Percentiles rank a stretch among this genome's conserved stretches.
phyloP scores from a whole-genome alignment of 2,113 vertebrate genomes.

The Takifugu flavidus region DNA sequence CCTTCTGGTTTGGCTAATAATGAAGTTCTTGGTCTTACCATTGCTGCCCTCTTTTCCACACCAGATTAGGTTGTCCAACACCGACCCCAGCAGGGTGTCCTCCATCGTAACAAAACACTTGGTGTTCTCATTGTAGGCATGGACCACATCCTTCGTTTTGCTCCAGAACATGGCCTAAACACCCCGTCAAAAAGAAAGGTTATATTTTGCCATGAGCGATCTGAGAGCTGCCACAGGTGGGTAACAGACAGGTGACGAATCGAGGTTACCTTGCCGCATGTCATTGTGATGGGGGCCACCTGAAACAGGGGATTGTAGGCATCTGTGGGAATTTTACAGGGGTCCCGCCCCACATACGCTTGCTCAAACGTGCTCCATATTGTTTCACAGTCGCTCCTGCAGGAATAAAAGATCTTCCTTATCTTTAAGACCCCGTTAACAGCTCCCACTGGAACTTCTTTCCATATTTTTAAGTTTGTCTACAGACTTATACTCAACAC shows the following conservation, averaged over 20 bases:
- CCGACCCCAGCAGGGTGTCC: conserved; percentile 79
- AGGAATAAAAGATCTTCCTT: not conserved
- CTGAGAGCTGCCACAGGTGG: not conserved
- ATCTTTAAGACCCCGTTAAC: not conserved
- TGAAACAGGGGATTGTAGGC: conserved; percentile 56
- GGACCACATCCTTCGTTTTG: conserved; percentile 73
- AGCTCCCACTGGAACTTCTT: too few relatives aligned
- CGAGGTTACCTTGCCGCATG: conserved; percentile 63
- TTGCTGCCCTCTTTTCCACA: conserved; percentile 77
- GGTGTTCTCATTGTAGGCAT: conserved; percentile 49
- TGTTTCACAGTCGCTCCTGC: conserved; percentile 42
- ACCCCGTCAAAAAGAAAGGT: not conserved
- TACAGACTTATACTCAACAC: too few relatives aligned
- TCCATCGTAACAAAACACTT: conserved; percentile 78
- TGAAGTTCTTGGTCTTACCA: conserved; percentile 31
- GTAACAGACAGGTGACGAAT: not conserved
- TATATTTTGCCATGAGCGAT: not conserved
- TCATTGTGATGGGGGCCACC: not conserved
- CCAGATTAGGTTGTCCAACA: conserved; percentile 78
- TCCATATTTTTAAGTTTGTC: too few relatives aligned
- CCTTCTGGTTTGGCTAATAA: too few relatives aligned
- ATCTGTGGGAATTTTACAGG: conserved; percentile 50
- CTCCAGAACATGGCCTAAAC: conserved; percentile 82
- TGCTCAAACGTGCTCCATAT: conserved; percentile 58
- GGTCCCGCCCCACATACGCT: conserved; percentile 56